Base-by-base conservation (phyloP, 2,888 invertebrate species). In the Metopia argyrocephala region DNA sequence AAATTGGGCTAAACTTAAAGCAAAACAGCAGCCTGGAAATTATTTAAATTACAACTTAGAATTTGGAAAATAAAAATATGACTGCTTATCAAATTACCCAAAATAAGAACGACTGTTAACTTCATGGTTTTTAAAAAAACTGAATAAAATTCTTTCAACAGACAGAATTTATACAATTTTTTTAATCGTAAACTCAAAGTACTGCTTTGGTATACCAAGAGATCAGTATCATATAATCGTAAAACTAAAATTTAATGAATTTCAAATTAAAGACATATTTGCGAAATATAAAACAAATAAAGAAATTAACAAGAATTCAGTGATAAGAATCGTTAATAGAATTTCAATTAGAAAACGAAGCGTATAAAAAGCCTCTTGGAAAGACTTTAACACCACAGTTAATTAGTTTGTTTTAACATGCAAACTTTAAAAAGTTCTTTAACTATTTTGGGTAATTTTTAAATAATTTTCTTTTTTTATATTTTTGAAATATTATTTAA, bases 1-100 rank as follows among this genome's bases (percentile, higher is more conserved):
- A 7, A 59, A 80, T 59, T 75, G 83, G 21, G 75, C 5, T 9
- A 21, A 25, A n/a, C 15, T 46, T 6, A 70, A 12, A 9, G n/a
- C 7, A 9, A 66, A 23, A 20, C 54, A 54, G n/a, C 52, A 21
- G 9, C 46, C 59, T 65, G 38, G 5, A 38, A 3, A 12, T 12
- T 1, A 38, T 21, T 59, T 46, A 25, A 7, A 2, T 20, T 48
- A 3, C 3, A 38, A 38, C 12, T 12, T 38, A 1, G 3, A 9
- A 38, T 38, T n/a, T n/a, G n/a, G 38, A 15, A 38, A 12, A 12
- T 12, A 38, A 31, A 3, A 9, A 12, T 12, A 7, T 3, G 12
- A 38, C 15, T 2, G 9, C 15, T 9, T 38, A 38, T 3, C 9
- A 38, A 38, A 9, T 38, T 38, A 38, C 38, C 38, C 9, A 38